Evolutionary conservation across 2,888 invertebrate species (phyloP).

Genomic region (Dexiosoma caninum): DNA sequence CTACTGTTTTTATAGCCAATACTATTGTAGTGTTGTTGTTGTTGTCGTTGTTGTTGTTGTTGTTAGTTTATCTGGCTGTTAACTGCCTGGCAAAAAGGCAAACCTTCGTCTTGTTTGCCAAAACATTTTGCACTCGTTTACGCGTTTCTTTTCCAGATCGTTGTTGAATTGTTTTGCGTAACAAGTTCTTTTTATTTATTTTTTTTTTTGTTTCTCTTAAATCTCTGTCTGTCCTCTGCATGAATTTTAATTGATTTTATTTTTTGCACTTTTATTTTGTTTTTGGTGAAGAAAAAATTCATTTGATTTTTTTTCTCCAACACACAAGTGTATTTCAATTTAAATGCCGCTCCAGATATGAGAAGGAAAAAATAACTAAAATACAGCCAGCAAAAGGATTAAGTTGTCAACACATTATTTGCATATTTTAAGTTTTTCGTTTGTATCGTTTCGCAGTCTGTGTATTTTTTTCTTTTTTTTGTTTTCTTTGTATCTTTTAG

Average conservation of each 20-base stretch:
- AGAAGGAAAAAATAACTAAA: background rate
- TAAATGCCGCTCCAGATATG: constrained; percentile 62
- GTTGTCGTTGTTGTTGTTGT: background rate
- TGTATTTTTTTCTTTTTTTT: background rate
- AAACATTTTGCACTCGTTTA: constrained; percentile 34
- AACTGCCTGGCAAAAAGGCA: background rate
- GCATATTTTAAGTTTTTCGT: constrained; percentile 69
- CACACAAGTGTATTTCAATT: constrained; percentile 61
- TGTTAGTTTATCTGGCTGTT: constrained; percentile 2
- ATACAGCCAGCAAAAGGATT: constrained; percentile 67
- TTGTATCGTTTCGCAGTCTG: background rate
- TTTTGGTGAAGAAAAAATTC: constrained; percentile 12
- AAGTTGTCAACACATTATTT: constrained; percentile 77
- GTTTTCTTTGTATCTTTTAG: constrained; percentile 44
- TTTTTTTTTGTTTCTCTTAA: background rate
- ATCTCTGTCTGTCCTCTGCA: constrained; percentile 35
- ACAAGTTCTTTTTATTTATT: background rate
- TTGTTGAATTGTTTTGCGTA: constrained; percentile 35
- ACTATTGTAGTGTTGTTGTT: background rate
- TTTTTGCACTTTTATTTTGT: too few species aligned
- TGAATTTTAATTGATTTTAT: constrained; percentile 64
- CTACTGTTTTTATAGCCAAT: constrained; percentile 50
- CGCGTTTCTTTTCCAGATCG: constrained; percentile 36
- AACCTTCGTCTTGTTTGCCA: constrained; percentile 9
- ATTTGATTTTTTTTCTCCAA: background rate